These are phyloP conservation scores for Chauna torquata DNA, from an alignment of 2,113 vertebrate genomes.

Conservation along the genomic window DNA sequence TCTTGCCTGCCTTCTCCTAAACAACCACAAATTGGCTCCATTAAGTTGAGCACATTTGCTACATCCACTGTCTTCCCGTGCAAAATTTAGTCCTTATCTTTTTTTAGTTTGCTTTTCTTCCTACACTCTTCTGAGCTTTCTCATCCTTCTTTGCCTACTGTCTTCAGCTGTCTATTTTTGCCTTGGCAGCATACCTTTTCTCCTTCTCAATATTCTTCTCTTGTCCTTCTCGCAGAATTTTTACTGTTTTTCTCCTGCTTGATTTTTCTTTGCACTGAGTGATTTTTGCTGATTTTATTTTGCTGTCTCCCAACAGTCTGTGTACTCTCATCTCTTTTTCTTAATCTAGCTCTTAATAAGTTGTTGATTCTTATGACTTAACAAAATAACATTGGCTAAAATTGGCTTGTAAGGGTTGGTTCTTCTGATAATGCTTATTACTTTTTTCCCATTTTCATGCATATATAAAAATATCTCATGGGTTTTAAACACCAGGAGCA, in stretches of 20 bases:
- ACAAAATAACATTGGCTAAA: not conserved
- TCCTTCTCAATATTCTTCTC: not conserved
- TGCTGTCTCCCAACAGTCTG: not conserved
- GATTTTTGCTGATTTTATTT: not conserved
- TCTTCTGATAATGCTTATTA: not conserved
- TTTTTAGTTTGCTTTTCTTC: conserved; percentile 13
- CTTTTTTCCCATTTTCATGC: not conserved
- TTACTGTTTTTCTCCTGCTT: not conserved
- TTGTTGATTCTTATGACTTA: not conserved
- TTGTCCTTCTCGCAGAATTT: not conserved
- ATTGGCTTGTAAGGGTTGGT: not conserved
- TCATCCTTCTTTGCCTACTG: conserved; percentile 30
- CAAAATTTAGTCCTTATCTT: not conserved
- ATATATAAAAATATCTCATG: not conserved
- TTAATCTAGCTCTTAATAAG: not conserved
- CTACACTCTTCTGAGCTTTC: conserved; percentile 6
- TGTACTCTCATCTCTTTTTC: not conserved
- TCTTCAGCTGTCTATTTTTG: not conserved
- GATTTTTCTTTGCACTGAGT: not conserved
- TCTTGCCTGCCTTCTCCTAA: not conserved
- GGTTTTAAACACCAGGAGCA: not conserved
- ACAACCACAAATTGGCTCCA: not conserved
- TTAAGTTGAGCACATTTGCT: not conserved
- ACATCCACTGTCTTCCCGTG: not conserved
- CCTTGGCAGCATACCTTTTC: not conserved